Evolutionary conservation across 2,113 vertebrate genomes (phyloP), one percentile per base, ranked within the genome.

Genomic region (Onychostoma macrolepis): DNA sequence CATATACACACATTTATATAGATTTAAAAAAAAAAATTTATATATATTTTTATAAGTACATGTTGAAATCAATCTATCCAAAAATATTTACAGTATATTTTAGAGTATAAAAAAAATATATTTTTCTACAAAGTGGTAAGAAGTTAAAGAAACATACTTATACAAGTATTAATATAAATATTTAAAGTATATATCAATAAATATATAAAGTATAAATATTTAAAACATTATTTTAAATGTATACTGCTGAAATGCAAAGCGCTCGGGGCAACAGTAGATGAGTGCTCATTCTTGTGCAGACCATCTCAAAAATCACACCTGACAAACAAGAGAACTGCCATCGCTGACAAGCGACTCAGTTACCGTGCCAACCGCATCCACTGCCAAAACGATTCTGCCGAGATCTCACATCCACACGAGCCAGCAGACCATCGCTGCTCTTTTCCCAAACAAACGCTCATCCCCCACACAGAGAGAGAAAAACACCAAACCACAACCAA

Each of bases 301-400:
- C 36, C 6, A 5, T 63, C 56, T 80, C 36, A 80, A 41, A 41
- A 80, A 61, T 80, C 79, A 80, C 53, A 41, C 33, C 33, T 24
- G 53, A 80, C 33, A 41, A 80, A 63, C 78, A n/a, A 38, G 11
- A 30, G 43, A 17, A 26, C 6, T 33, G n/a, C 53, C 53, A 41
- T 80, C 30, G 56, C 30, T 48, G 74, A 77, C 50, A 24, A 38
- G 15, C 45, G 77, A 38, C 45, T 33, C 11, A 0, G 78, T 80
- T 41, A 63, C 79, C 24, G 12, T 80, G 79, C 79, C 79, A 80
- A 80, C 24, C 56, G 12, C 56, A 80, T 80, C 79, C 36, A 17
- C 33, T 19, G 56, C 50, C 50, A 80, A 56, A 58, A 30, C 11
- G 2, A 63, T 36, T 58, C 30, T 80, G 48, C 50, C 17, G 30